These are phyloP conservation scores for Pseudomugil tenellus DNA, from an alignment of 2,797 vertebrate species.

Conservation along the genomic window DNA sequence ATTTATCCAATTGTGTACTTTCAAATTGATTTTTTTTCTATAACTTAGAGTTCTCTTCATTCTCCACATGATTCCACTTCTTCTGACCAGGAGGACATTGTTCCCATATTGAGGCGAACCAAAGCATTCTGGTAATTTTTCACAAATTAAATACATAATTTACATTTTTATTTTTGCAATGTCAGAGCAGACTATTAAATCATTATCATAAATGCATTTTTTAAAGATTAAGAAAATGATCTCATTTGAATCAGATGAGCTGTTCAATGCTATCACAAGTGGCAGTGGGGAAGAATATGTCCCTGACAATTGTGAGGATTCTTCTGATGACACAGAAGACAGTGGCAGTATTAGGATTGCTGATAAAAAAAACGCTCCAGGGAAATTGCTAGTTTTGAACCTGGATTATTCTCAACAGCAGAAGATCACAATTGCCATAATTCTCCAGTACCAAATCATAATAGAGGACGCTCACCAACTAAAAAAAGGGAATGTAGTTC, in stretches of 20 bases:
- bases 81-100: too few species aligned
- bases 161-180: too few species aligned
- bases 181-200: too few species aligned
- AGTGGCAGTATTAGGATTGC: neutral
- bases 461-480: neutral
- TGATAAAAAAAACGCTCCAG: neutral
- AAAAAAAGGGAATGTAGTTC: neutral
- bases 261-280: slow-evolving; percentile 1
- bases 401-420: neutral
- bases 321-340: slow-evolving; percentile 2
- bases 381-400: neutral
- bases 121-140: too few species aligned
- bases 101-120: too few species aligned
- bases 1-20: too few species aligned
- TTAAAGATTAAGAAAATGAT: neutral
- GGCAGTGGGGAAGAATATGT: slow-evolving; percentile 33
- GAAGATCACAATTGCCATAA: neutral
- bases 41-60: too few species aligned
- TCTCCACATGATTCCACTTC: too few species aligned
- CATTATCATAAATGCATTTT: neutral
- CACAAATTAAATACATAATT: too few species aligned
- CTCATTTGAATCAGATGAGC: slow-evolving; percentile 15
- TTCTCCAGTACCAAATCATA: neutral
- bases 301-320: neutral
- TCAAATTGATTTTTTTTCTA: too few species aligned